These are phyloP conservation scores for Hypomesus transpacificus DNA, from an alignment of 2,113 vertebrate genomes.

Conservation along the genomic window DNA sequence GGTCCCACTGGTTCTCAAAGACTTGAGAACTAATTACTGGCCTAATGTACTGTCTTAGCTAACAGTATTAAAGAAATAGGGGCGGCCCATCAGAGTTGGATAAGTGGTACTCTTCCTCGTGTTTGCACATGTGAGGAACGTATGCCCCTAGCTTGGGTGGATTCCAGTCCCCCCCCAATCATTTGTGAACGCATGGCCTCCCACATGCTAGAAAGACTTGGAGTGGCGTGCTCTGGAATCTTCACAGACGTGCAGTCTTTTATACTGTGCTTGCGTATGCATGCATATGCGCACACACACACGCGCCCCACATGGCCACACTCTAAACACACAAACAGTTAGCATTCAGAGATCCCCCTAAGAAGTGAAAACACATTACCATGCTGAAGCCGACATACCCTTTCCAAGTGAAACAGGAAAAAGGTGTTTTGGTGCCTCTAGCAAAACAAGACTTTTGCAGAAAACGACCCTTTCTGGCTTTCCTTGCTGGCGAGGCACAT, in stretches of 20 bases:
- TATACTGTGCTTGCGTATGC: constrained; percentile 10
- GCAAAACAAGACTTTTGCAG: constrained; percentile 80
- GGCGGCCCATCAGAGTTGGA: too few species aligned
- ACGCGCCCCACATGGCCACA: constrained; percentile 18
- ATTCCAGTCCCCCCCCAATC: constrained; percentile 29
- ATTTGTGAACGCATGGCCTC: constrained; percentile 40
- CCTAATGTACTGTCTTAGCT: too few species aligned
- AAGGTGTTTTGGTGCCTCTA: constrained; percentile 81
- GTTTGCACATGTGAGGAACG: constrained; percentile 29
- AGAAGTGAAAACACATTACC: constrained; percentile 89
- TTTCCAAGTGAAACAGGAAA: constrained; percentile 93
- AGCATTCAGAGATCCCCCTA: constrained; percentile 75
- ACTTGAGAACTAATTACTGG: too few species aligned
- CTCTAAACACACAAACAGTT: constrained; percentile 66
- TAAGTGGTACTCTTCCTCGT: neutral
- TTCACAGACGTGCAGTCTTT: constrained; percentile 31
- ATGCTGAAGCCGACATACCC: constrained; percentile 74
- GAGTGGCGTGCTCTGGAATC: constrained; percentile 46
- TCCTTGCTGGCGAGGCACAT: constrained; percentile 68
- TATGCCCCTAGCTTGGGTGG: constrained; percentile 14
- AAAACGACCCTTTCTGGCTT: constrained; percentile 76
- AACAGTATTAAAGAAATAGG: too few species aligned
- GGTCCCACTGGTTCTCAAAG: too few species aligned
- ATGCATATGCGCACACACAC: constrained; percentile 22
- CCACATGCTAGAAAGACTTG: constrained; percentile 35